These are phyloP conservation scores for Temnothorax rugatulus DNA, from an alignment of 2,888 invertebrate species.

Conservation along the genomic window DNA sequence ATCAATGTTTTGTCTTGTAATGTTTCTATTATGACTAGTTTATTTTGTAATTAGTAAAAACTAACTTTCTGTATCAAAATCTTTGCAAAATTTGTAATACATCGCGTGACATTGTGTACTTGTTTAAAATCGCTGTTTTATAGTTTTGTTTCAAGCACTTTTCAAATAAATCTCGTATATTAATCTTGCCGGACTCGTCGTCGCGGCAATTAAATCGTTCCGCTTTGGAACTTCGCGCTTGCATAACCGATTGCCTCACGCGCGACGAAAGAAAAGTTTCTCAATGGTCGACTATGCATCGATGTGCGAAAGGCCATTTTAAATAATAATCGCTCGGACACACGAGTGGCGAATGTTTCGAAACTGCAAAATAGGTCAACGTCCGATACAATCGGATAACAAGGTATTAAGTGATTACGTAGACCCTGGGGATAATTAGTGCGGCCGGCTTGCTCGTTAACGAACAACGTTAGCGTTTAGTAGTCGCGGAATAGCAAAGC, in stretches of 20 bases:
- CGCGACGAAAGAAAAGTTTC: constrained; percentile 50
- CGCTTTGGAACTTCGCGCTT: constrained; percentile 47
- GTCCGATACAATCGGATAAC: constrained; percentile 66
- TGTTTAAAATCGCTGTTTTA: not conserved
- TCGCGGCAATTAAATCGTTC: constrained; percentile 57
- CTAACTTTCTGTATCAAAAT: not conserved
- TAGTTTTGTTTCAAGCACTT: constrained; percentile 1
- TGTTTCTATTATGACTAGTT: not conserved
- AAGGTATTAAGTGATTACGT: constrained; percentile 72
- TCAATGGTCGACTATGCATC: constrained; percentile 48
- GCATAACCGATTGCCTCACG: constrained; percentile 52
- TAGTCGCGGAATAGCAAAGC: constrained; percentile 31
- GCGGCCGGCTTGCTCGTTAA: constrained; percentile 71
- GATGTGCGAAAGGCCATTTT: constrained; percentile 49
- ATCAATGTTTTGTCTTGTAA: not conserved
- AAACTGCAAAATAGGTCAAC: constrained; percentile 69
- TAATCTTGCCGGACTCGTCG: constrained; percentile 45
- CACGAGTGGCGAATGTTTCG: constrained; percentile 38
- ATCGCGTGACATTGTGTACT: not conserved
- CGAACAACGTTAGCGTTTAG: constrained; percentile 64
- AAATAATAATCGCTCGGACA: constrained; percentile 47
- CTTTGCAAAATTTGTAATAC: not conserved
- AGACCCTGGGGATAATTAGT: constrained; percentile 70
- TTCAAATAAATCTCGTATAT: constrained; percentile 41
- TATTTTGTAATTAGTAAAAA: not conserved